These are phyloP conservation scores for rabbit (Oryctolagus cuniculus) DNA, from an alignment of 2,113 vertebrate species.

Conservation along the genomic window DNA sequence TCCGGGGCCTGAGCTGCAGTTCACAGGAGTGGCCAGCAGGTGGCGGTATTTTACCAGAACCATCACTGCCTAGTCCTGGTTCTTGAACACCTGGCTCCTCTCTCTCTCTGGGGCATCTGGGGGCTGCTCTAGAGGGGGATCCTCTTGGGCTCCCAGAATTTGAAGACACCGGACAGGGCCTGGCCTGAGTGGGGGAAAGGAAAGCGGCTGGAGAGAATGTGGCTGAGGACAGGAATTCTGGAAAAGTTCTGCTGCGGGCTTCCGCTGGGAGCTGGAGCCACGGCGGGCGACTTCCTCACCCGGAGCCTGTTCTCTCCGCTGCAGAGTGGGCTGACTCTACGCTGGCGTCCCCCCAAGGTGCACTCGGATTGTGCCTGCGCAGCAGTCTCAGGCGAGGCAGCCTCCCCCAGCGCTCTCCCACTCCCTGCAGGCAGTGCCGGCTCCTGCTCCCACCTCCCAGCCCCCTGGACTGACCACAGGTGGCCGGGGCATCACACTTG, in stretches of 20 bases:
- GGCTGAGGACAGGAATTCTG: not conserved
- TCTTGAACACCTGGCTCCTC: not conserved
- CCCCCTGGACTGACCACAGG: too few relatives aligned
- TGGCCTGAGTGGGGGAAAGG: not conserved
- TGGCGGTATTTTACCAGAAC: slow-evolving; percentile 77
- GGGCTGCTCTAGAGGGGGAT: not conserved
- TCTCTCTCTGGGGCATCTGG: fast-evolving
- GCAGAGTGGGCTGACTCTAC: not conserved
- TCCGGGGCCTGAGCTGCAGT: not conserved
- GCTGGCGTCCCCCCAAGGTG: not conserved
- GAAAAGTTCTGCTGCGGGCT: not conserved
- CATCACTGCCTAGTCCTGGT: fast-evolving
- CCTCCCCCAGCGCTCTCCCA: not conserved
- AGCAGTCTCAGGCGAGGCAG: not conserved
- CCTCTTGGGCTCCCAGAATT: not conserved
- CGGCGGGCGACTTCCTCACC: too few relatives aligned
- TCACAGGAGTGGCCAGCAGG: slow-evolving; percentile 65
- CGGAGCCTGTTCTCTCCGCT: not conserved
- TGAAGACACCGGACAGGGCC: not conserved
- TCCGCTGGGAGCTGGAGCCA: not conserved
- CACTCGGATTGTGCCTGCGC: not conserved
- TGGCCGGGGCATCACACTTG: too few relatives aligned
- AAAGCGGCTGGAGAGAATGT: not conserved
- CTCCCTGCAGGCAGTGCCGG: too few relatives aligned
- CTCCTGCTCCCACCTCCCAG: too few relatives aligned